These are phyloP conservation scores for Lepidocolaptes lacrymiger DNA, from an alignment of 2,797 vertebrate species.

Conservation along the genomic window DNA sequence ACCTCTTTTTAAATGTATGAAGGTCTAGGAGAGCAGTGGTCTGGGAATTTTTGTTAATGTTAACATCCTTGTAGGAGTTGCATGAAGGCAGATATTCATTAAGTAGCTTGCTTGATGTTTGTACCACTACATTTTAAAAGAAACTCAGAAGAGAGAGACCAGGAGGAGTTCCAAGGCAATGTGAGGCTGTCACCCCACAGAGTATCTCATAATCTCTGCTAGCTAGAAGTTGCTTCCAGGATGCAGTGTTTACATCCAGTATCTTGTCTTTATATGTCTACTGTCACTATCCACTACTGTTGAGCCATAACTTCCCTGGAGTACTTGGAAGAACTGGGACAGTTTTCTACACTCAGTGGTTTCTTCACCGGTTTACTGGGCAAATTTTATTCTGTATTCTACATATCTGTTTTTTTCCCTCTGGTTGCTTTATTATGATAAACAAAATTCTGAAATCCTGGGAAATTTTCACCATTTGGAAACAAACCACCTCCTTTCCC, in stretches of 20 bases:
- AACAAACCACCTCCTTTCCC: neutral
- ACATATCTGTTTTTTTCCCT: too few relatives aligned
- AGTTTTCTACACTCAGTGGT: neutral
- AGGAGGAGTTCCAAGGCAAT: neutral
- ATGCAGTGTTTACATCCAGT: neutral
- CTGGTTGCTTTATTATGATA: neutral
- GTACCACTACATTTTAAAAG: neutral
- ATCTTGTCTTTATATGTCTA: neutral
- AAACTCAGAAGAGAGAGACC: neutral
- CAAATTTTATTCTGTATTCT: neutral
- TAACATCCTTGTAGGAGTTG: neutral
- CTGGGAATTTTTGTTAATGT: neutral
- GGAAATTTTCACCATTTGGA: neutral
- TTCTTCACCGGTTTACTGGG: neutral
- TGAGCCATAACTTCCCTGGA: neutral
- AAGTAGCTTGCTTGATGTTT: neutral
- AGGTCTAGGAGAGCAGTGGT: neutral
- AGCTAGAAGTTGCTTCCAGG: neutral
- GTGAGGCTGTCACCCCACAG: fast-evolving
- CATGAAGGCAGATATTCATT: neutral
- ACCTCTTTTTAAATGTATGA: neutral
- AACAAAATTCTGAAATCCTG: neutral
- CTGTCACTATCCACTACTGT: neutral
- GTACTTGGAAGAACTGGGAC: neutral
- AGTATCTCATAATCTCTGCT: neutral